A percentile compares a stretch with the other conserved stretches of the same genome.
Conservation (phyloP, 1,140 invertebrate species). For the Macrotrachela quadricornifera region DNA sequence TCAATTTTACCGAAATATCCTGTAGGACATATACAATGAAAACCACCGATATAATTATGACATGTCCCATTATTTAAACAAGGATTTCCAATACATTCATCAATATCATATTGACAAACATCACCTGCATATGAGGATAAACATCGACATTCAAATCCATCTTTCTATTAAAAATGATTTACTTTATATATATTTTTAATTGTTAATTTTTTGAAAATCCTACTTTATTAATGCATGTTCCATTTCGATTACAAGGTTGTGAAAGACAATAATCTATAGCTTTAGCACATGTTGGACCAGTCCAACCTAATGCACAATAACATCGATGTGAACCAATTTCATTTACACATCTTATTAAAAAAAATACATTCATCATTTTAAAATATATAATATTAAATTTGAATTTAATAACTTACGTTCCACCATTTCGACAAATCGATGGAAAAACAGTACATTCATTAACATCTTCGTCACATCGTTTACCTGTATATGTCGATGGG, state of each 20-base stretch:
- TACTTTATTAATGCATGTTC: conserved; percentile 2
- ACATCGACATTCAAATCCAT: not conserved
- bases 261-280: conserved; percentile 73
- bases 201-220: no score
- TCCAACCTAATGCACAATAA: conserved; percentile 1
- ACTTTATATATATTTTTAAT: no score
- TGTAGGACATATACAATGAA: conserved; percentile 21
- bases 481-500: conserved; percentile 34
- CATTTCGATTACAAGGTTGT: conserved; percentile 34
- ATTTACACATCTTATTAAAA: conserved; percentile 4
- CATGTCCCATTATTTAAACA: conserved; percentile 40
- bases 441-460: not conserved
- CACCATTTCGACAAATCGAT: no score
- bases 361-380: no score
- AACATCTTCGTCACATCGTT: not conserved
- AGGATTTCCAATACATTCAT: conserved; percentile 34
- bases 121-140: not conserved
- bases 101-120: conserved; percentile 10
- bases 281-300: conserved; percentile 53
- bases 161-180: no score
- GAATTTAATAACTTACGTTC: no score
- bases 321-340: not conserved
- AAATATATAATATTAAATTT: no score
- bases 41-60: conserved; percentile 13
- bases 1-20: conserved; percentile 27